Conservation (phyloP, 2,113 vertebrate genomes). For the Pseudois nayaur region DNA sequence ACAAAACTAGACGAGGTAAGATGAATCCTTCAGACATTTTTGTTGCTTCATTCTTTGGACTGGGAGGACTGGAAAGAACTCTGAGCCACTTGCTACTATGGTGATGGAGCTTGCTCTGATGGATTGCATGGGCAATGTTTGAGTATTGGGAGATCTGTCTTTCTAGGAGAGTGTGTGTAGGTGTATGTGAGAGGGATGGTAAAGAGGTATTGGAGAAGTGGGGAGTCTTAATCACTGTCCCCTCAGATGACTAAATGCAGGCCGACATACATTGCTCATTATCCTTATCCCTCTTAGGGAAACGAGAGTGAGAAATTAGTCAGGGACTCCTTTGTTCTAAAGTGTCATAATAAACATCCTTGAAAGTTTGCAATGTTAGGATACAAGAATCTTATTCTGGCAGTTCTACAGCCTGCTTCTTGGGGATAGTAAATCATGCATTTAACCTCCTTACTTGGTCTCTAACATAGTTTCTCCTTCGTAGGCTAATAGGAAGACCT, state of each 20-base stretch:
- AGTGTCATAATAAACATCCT: not conserved
- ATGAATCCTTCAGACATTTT: not conserved
- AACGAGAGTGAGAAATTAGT: not conserved
- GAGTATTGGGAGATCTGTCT: not conserved
- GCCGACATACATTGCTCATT: not conserved
- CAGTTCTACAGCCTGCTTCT: not conserved
- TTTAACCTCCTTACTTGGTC: not conserved
- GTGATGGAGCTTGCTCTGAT: not conserved
- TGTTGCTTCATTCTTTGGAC: not conserved
- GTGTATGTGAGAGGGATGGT: not conserved
- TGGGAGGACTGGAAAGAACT: not conserved
- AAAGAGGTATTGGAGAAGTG: not conserved
- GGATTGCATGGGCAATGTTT: not conserved
- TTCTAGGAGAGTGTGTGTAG: not conserved
- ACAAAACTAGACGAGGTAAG: slow-evolving; percentile 96
- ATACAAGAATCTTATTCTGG: not conserved
- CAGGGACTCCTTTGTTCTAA: not conserved
- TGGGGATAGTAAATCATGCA: not conserved
- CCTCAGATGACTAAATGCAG: not conserved
- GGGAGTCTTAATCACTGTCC: not conserved
- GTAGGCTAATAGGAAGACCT: not conserved
- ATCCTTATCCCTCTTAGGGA: not conserved
- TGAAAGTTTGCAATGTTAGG: not conserved
- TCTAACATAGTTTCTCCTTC: not conserved
- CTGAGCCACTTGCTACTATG: not conserved